Conservation (phyloP, 1,140 invertebrate genomes). For the Lasioglossum baleicum region DNA sequence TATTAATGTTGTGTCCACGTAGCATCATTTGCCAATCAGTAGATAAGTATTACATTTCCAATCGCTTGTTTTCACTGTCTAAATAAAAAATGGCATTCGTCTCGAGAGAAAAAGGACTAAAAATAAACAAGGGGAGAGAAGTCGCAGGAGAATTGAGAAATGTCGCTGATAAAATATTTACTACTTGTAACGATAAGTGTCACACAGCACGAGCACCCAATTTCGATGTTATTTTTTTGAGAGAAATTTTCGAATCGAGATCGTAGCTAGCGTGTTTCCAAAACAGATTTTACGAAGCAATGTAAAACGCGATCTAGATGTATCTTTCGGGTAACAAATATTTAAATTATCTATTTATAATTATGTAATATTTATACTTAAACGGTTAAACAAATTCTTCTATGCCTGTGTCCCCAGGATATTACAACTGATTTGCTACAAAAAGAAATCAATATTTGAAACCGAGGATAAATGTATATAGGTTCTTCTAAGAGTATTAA, state of each 20-base stretch:
- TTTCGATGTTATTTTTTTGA: constrained; percentile 60
- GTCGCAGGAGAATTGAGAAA: neutral
- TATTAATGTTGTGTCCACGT: too few species aligned
- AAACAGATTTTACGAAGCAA: constrained; percentile 45
- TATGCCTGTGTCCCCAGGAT: constrained; percentile 46
- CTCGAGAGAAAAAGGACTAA: neutral
- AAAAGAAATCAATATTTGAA: too few species aligned
- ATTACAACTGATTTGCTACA: neutral
- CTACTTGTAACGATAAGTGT: constrained; percentile 46
- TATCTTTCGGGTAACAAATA: constrained; percentile 66
- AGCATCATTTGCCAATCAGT: too few species aligned
- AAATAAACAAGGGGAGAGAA: neutral
- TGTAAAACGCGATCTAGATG: constrained; percentile 51
- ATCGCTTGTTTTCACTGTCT: too few species aligned
- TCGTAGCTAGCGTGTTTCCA: constrained; percentile 50
- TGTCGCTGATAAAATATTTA: constrained; percentile 45
- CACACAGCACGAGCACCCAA: constrained; percentile 60
- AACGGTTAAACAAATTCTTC: constrained; percentile 51
- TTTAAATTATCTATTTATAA: constrained; percentile 70
- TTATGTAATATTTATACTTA: constrained; percentile 64
- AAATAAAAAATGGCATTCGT: too few species aligned
- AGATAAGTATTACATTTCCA: too few species aligned
- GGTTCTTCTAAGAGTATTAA: too few species aligned
- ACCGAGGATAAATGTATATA: too few species aligned
- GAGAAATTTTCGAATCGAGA: constrained; percentile 23